Base-by-base conservation (phyloP, 2,797 vertebrate genomes). In the Coracias cyanogaster region DNA sequence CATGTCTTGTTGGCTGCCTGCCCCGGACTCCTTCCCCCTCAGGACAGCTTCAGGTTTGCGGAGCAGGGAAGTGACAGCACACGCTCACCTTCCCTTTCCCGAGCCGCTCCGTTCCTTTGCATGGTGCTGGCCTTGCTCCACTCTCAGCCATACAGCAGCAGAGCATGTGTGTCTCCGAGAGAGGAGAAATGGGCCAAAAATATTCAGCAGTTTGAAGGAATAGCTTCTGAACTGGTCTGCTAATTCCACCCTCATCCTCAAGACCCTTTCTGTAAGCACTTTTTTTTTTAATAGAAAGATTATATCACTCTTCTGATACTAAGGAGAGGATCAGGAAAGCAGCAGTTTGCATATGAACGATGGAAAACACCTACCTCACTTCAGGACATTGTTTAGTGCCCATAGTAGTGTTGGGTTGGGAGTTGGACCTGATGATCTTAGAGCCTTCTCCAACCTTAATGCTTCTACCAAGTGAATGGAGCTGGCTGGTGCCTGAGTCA, bases 301-400 rank as follows among this genome's bases (percentile, higher is more conserved):
- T 71, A 28, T 69, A 82, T 94, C 41, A 16, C 24, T 22, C 41
- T 87, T 71, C 64, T 61, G 77, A 71, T 89, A 33, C 77, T 51
- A 73, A 93, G 52, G 39, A 89, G 78, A 81, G 86, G 86, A 78
- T 86, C 51, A 31, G 72, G 86, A 90, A 82, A 70, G 86, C 45
- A 79, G 62, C 78, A 76, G 54, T 95, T 93, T 89, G 84, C 89
- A 91, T 91, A 49, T 69, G 89, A 92, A 87, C 61, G 70, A 10
- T 33, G 78, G 84, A 89, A 92, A 95, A 72, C 87, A 72, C 93
- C 87, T 89, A 81, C 81, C 0, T 37, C 37, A 37, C 37, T 37
- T 37, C 37, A 37, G 37, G 37, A 37, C 37, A 37, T 37, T 8
- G 37, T 37, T 37, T 37, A 37, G 37, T 37, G 37, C 37, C 10